These are phyloP conservation scores for Scomberomorus guttatus DNA, from an alignment of 2,797 vertebrate species.

Conservation along the genomic window DNA sequence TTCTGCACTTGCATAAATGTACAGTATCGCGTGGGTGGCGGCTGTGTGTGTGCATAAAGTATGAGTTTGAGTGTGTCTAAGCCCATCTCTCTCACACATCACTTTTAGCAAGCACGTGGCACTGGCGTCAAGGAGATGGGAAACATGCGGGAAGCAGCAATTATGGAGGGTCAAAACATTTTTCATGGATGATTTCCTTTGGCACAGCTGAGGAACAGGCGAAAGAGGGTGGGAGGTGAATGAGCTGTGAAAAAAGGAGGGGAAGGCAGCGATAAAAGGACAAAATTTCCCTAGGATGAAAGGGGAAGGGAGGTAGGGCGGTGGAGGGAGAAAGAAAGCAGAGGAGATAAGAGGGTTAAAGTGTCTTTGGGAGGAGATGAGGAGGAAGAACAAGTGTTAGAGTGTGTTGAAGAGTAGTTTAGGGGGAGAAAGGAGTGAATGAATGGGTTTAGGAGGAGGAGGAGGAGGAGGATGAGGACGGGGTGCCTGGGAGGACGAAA, in stretches of 20 bases:
- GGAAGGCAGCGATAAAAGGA: slow-evolving; percentile 31
- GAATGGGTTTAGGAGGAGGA: slow-evolving; percentile 19
- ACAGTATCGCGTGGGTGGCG: slow-evolving; percentile 14
- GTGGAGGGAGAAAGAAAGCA: slow-evolving; percentile 19
- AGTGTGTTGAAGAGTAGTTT: slow-evolving; percentile 21
- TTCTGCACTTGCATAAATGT: neutral
- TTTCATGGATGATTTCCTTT: slow-evolving; percentile 82
- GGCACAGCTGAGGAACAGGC: slow-evolving; percentile 60
- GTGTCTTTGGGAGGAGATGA: slow-evolving; percentile 41
- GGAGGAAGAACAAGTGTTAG: slow-evolving; percentile 15
- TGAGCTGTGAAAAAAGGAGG: slow-evolving; percentile 33
- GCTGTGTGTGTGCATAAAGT: slow-evolving; percentile 21
- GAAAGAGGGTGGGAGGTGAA: slow-evolving; percentile 48
- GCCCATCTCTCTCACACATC: slow-evolving; percentile 45
- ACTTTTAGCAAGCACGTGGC: slow-evolving; percentile 54
- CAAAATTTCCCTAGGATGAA: slow-evolving; percentile 27
- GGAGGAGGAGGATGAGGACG: slow-evolving; percentile 10
- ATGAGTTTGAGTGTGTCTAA: slow-evolving; percentile 33
- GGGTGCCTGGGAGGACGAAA: neutral
- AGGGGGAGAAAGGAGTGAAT: slow-evolving; percentile 1
- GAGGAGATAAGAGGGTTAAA: slow-evolving; percentile 44
- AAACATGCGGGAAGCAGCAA: slow-evolving; percentile 75
- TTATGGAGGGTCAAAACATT: slow-evolving; percentile 81
- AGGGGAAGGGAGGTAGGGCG: slow-evolving; percentile 14
- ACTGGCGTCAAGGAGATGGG: slow-evolving; percentile 53